Evolutionary conservation across 1,140 invertebrate genomes (phyloP).

Genomic region (Lineus longissimus): DNA sequence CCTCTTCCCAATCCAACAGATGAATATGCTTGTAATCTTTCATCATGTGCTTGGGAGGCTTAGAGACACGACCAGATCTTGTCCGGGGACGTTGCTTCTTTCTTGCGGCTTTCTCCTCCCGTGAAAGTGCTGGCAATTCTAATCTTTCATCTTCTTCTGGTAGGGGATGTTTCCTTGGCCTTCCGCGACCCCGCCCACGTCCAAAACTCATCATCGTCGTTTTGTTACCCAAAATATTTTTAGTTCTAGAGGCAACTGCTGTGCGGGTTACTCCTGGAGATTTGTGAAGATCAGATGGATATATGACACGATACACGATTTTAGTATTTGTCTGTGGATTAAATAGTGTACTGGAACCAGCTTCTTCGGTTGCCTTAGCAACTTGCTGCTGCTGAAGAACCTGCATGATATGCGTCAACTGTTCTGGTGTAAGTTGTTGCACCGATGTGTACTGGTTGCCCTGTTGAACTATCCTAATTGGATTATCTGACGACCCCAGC

Average conservation of each 20-base stretch:
- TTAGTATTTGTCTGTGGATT: slow-evolving; percentile 60
- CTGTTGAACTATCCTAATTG: slow-evolving; percentile 65
- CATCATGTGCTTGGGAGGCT: slow-evolving; percentile 66
- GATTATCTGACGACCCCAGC: slow-evolving; percentile 62
- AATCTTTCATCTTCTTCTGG: slow-evolving; percentile 51
- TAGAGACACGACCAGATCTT: slow-evolving; percentile 62
- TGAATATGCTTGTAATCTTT: slow-evolving; percentile 67
- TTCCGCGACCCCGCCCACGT: slow-evolving; percentile 12
- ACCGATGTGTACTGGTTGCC: slow-evolving; percentile 60
- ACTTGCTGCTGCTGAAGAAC: slow-evolving; percentile 60
- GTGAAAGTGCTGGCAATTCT: slow-evolving; percentile 45
- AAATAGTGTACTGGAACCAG: slow-evolving; percentile 56
- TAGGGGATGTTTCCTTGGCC: slow-evolving; percentile 1
- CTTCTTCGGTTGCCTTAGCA: slow-evolving; percentile 43
- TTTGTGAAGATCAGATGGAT: slow-evolving; percentile 53
- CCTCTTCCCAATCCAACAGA: slow-evolving; percentile 61
- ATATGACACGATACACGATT: slow-evolving; percentile 61
- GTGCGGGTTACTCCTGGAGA: slow-evolving; percentile 4
- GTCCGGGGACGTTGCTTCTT: slow-evolving; percentile 63
- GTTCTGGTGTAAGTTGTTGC: slow-evolving; percentile 60
- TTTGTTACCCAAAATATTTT: neutral
- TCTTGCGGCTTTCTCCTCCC: slow-evolving; percentile 59
- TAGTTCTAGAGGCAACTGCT: no score
- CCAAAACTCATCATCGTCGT: slow-evolving; percentile 10
- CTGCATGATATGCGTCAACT: slow-evolving; percentile 63